Base-by-base conservation (phyloP, 2,888 invertebrate genomes). In the Dermolepida albohirtum region DNA sequence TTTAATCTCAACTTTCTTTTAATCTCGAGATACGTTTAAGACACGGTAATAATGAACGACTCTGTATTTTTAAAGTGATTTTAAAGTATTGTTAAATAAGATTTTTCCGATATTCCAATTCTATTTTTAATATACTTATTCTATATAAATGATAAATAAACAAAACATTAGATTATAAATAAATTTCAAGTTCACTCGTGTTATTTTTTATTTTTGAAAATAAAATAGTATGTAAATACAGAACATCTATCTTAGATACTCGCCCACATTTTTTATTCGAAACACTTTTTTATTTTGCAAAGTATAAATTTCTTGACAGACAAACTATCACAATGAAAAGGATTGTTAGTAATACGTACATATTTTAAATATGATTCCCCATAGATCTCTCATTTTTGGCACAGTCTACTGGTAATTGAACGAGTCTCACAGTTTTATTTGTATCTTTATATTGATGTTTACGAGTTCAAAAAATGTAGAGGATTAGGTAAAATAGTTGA, bases 341-440 rank as follows among this genome's bases (percentile, higher is more conserved):
- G 27, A 27, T 27, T 59, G 44, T 59, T 59, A 59, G 44, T 59
- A 59, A 59, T 59, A 59, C 59, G 29, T 59, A 59, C 59, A 29
- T 59, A 59, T 59, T 44, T 59, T 14, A 11, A 59, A 59, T 59
- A 44, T 16, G 27, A 59, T 29, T 44, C 59, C 34, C 59, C 59
- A 47, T 47, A 59, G 44, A 59, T 59, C 44, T 59, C 12, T 44
- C 29, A 27, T 59, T 54, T 39, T 59, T 59, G 59, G 59, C 59
- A 59, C 59, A 0, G 29, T n/a, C 14, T 44, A 14, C 44, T 12
- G 5, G 11, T 8, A 14, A 59, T 29, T 29, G 17, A 40, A 44
- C 41, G 63, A 22, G 22, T 6, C 14, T n/a, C 50, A 64, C 8
- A 16, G 6, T 27, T 50, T 17, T 16, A 27, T 16, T 47, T 47